A percentile compares a stretch with the other conserved stretches of the same genome.
Conservation (phyloP, 1,140 invertebrate species). For the Lineus longissimus region DNA sequence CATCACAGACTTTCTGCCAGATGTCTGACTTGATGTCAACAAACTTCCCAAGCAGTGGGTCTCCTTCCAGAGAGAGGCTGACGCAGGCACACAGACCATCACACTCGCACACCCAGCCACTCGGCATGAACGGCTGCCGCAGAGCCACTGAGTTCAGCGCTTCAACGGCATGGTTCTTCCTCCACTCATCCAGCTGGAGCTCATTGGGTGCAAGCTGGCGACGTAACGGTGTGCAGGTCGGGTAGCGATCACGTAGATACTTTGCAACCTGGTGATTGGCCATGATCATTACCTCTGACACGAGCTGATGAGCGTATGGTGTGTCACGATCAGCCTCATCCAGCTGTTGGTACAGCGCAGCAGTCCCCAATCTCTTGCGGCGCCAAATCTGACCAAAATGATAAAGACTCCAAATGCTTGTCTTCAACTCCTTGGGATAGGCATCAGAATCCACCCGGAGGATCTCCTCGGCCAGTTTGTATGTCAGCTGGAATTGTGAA, state of each 20-base stretch:
- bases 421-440: constrained; percentile 33
- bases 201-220: constrained; percentile 28
- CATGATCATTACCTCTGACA: constrained; percentile 38
- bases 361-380: constrained; percentile 34
- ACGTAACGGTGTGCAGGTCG: constrained; percentile 30
- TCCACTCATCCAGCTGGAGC: constrained; percentile 31
- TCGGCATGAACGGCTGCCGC: constrained; percentile 31
- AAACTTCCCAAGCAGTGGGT: not conserved
- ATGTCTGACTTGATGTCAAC: not conserved
- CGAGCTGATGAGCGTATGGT: constrained; percentile 26
- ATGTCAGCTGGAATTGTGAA: constrained; percentile 33
- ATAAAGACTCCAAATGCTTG: constrained; percentile 34
- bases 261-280: constrained; percentile 37
- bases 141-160: constrained; percentile 41
- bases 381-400: constrained; percentile 32
- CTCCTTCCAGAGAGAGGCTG: not conserved
- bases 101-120: constrained; percentile 2
- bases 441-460: constrained; percentile 25
- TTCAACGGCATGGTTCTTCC: constrained; percentile 27
- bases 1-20: not conserved
- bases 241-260: constrained; percentile 27
- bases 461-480: constrained; percentile 33
- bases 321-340: constrained; percentile 24
- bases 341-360: constrained; percentile 25
- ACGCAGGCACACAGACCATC: not conserved